A percentile compares a stretch with the other conserved stretches of the same genome.
phyloP scores from a whole-genome alignment of 2,888 invertebrate species.

The Acanthoscelides obtectus region DNA sequence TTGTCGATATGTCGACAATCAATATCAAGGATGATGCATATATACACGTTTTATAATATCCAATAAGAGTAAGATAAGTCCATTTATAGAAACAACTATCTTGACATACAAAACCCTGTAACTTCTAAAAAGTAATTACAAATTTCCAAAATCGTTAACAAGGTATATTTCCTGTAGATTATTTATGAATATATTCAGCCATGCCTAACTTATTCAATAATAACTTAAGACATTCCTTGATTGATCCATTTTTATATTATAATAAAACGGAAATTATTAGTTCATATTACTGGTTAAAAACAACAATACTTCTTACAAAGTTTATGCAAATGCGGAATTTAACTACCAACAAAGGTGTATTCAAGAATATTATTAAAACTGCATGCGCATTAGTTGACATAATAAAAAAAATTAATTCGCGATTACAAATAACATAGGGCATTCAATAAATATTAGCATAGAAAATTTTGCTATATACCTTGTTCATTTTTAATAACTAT shows the following conservation, averaged over 20 bases:
- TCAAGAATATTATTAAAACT: no score
- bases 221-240: no score
- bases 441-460: constrained; percentile 1
- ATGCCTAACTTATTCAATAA: no score
- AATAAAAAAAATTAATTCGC: background rate
- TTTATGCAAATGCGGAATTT: no score
- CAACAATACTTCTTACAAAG: no score
- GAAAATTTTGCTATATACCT: constrained; percentile 31
- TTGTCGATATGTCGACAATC: constrained; percentile 6
- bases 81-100: background rate
- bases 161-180: background rate
- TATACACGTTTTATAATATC: constrained; percentile 1
- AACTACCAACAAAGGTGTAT: no score
- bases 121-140: background rate
- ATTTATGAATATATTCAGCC: no score
- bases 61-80: background rate
- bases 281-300: no score
- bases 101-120: background rate
- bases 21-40: background rate
- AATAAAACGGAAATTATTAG: no score
- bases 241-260: no score
- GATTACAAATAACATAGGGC: background rate
- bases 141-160: background rate
- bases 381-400: no score
- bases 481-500: constrained; percentile 29